Evolutionary conservation across 2,797 vertebrate genomes (phyloP), one percentile per base, ranked within the genome.

Genomic region (Podargus strigoides): DNA sequence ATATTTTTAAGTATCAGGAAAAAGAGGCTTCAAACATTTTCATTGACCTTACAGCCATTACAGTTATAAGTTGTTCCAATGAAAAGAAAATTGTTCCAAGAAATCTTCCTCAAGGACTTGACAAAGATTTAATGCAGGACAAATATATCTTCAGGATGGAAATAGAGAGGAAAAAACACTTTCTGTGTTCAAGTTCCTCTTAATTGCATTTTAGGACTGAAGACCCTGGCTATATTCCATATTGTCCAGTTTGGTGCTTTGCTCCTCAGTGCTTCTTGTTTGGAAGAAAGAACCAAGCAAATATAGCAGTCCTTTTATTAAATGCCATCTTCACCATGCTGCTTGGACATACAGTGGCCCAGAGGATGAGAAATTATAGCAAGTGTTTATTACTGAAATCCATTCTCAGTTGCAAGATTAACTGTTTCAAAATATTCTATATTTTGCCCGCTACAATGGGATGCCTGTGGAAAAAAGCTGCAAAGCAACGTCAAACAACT

Each of bases 21-120:
- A 89, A 92, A 90, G 39, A 12, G 32, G 73, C 92, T 97, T 96
- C 78, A 95, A 96, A 95, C 91, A 62, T 75, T 95, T 95, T 66
- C 55, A 50, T 81, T 97, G 96, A 95, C 89, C 93, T 95, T 85
- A 81, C 77, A 83, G 47, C 56, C 37, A 22, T 83, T 62, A 69
- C 58, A 92, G 53, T 88, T 92, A 6, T 13, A 94, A 94, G 58
- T 85, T 95, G 84, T 91, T 96, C 91, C 92, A 96, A 24, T 44
- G 46, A 90, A 87, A 94, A 95, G 88, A 91, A 86, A 91, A 80
- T 56, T 67, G 69, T 91, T 96, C 90, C 68, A 92, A 93, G 82
- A 87, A 91, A 94, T 94, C 87, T 91, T 95, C 85, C 27, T 32
- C 37, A 41, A 96, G 94, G 77, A 90, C 63, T 94, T 96, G 83